phyloP scores from a whole-genome alignment of 1,140 invertebrate species.

The Plutomurus gul region DNA sequence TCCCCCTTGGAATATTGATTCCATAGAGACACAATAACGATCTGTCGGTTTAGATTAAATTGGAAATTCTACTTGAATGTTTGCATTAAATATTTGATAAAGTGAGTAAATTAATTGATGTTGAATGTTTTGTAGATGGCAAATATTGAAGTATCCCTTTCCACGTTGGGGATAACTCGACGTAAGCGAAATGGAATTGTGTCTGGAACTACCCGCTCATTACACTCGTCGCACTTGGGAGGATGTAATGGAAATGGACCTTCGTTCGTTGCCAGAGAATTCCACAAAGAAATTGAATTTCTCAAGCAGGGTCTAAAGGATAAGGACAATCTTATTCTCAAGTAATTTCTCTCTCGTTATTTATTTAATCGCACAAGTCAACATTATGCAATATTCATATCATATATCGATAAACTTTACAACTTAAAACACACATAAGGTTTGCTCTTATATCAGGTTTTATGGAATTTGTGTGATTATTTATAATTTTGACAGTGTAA shows the following conservation, averaged over 20 bases:
- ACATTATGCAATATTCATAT: too few relatives aligned
- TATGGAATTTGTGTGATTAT: too few relatives aligned
- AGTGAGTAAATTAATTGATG: conserved; percentile 15
- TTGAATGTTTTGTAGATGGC: conserved; percentile 69
- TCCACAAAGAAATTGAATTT: conserved; percentile 69
- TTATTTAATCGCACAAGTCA: too few relatives aligned
- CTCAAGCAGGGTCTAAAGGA: conserved; percentile 73
- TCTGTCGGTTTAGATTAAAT: too few relatives aligned
- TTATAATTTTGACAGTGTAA: too few relatives aligned
- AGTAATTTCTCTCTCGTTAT: conserved; percentile 56
- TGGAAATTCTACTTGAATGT: too few relatives aligned
- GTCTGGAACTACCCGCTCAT: conserved; percentile 36
- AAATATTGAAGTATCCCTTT: conserved; percentile 79
- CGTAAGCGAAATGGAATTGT: conserved; percentile 61
- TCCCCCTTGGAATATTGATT: too few relatives aligned
- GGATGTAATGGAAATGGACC: conserved; percentile 62
- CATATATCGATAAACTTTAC: too few relatives aligned
- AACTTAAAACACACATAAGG: too few relatives aligned
- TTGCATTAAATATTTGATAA: too few relatives aligned
- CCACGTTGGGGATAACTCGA: conserved; percentile 61
- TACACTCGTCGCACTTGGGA: conserved; percentile 43
- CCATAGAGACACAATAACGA: too few relatives aligned
- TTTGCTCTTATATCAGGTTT: too few relatives aligned
- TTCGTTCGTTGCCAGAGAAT: conserved; percentile 57
- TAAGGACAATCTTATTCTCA: conserved; percentile 81